Conservation (phyloP, 1,140 invertebrate genomes). For the Lamellibrachia luymesi region DNA sequence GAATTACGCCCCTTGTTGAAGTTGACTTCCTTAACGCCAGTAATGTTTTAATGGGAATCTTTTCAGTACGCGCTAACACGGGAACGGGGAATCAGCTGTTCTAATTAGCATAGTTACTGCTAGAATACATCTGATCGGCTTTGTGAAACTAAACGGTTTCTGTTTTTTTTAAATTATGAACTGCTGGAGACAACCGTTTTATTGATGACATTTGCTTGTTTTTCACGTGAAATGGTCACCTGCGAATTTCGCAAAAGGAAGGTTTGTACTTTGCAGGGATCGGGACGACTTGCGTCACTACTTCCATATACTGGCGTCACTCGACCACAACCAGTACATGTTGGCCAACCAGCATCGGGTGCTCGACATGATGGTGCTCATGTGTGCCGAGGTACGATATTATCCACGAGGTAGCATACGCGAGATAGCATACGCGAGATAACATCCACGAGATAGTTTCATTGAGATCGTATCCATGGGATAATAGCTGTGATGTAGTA, state of each 20-base stretch:
- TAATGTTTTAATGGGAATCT: no score
- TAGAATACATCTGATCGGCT: no score
- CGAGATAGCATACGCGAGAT: background rate
- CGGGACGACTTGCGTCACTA: background rate
- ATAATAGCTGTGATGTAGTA: background rate
- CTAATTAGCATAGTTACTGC: no score
- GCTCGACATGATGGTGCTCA: background rate
- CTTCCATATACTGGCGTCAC: constrained; percentile 9
- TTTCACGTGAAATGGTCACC: no score
- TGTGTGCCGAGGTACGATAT: background rate
- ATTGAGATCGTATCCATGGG: background rate
- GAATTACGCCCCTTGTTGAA: background rate
- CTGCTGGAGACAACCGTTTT: no score
- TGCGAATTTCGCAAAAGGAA: background rate
- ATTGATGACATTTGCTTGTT: no score
- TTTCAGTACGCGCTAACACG: no score
- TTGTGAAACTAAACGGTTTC: no score
- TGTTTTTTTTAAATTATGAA: background rate
- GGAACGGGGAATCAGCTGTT: no score
- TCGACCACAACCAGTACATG: constrained; percentile 20
- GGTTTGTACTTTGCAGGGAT: constrained; percentile 14
- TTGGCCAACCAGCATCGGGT: background rate
- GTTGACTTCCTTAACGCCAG: no score
- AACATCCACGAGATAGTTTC: background rate
- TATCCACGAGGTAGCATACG: background rate